Evolutionary conservation across 92 coral and sea anemone genomes (phyloP), one percentile per base, ranked within the genome.

Genomic region (Epizoanthus stellaris): DNA sequence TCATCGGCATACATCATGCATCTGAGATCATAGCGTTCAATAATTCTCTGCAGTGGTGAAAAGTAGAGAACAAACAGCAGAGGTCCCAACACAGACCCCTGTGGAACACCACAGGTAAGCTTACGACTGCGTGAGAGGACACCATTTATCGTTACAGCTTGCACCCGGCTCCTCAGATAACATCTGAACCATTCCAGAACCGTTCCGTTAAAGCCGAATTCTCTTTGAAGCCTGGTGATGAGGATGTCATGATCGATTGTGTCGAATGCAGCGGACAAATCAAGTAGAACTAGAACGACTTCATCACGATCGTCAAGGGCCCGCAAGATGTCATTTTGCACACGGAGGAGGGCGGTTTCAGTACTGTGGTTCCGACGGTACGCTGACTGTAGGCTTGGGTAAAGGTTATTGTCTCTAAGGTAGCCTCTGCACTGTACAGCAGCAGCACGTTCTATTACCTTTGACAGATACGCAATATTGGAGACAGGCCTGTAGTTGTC

Each of bases 31-130:
- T 70, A 15, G 75, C 54, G n/a, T 12, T 17, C 17, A 45, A 70
- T 30, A 0, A 70, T n/a, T 63, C 34, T 63, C 68, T 63, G 21
- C 68, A 63, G 68, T 63, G 68, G 68, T n/a, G 68, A 4, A 63
- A 63, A 63, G 34, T 63, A 63, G 68, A 63, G 68, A n/a, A 25
- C 20, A 25, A 63, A 63, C 68, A 63, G 34, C 68, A 63, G 68
- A 12, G 47, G 75, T 14, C 9, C 34, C 11, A 61, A 6, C 67
- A 61, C 25, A n/a, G 12, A 34, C 17, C 52, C 75, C n/a, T 70
- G 45, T 38, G 75, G 45, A 70, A 70, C 5, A 7, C 47, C 75
- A 34, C 34, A 61, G n/a, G n/a, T 61, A 61, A 61, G 34, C 23
- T 61, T 61, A 12, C 23, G 23, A 61, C 67, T 61, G 10, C 23